phyloP scores from a whole-genome alignment of 2,113 vertebrate species.

The Loxodonta africana region DNA sequence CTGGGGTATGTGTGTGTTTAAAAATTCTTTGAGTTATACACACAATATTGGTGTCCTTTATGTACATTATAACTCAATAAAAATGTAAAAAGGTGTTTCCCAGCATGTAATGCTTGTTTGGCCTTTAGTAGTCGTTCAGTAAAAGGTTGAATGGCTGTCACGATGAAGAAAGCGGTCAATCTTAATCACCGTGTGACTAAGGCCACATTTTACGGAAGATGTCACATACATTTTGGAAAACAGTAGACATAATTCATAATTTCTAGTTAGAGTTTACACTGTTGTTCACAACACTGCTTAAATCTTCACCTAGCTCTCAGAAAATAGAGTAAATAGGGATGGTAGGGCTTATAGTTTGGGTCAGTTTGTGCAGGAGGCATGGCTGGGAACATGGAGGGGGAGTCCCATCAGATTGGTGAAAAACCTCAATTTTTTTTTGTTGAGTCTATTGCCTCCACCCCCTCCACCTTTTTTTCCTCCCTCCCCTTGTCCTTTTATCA shows the following conservation, averaged over 20 bases:
- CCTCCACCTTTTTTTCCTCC: background rate
- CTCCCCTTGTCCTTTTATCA: slow-evolving; percentile 67
- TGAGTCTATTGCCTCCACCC: background rate
- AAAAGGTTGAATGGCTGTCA: slow-evolving; percentile 18
- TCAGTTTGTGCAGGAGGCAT: background rate
- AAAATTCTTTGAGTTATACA: slow-evolving; percentile 26
- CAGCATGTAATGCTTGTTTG: slow-evolving; percentile 40
- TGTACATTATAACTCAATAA: background rate
- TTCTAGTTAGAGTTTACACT: slow-evolving; percentile 28
- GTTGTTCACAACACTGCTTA: background rate
- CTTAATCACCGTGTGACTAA: slow-evolving; percentile 41
- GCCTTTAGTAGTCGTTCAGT: background rate
- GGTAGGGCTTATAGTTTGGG: background rate
- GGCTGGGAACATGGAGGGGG: background rate
- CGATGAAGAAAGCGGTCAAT: background rate
- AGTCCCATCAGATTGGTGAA: background rate
- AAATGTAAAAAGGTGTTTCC: background rate
- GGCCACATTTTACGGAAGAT: slow-evolving; percentile 37
- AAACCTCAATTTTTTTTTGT: slow-evolving; percentile 25
- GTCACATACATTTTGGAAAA: slow-evolving; percentile 45
- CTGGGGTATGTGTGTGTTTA: background rate
- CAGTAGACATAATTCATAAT: background rate
- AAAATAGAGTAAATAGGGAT: background rate
- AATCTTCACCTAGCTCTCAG: slow-evolving; percentile 49
- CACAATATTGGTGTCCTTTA: slow-evolving; percentile 2